A percentile compares a stretch with the other conserved stretches of the same genome.
These are phyloP conservation scores for Circaetus cinerascens DNA, from an alignment of 2,113 vertebrate species.

Conservation along the genomic window DNA sequence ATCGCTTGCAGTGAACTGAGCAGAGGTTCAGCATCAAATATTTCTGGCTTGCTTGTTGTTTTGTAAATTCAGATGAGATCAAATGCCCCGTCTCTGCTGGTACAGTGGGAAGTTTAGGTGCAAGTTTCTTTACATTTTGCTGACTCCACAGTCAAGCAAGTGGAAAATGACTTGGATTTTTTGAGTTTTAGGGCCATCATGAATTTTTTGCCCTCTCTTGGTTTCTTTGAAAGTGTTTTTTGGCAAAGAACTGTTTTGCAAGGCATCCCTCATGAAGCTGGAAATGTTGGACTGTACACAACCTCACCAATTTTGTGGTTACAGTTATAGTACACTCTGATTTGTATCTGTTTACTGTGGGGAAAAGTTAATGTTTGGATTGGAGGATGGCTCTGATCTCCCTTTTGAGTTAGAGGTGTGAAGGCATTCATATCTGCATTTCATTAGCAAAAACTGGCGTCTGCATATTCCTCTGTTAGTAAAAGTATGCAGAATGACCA, in stretches of 20 bases:
- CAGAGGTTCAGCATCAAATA: neutral
- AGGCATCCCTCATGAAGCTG: neutral
- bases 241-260: neutral
- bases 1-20: neutral
- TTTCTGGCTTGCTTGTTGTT: neutral
- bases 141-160: neutral
- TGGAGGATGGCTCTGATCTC: neutral
- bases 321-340: neutral
- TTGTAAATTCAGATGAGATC: neutral
- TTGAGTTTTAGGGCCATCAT: neutral
- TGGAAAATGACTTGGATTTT: neutral
- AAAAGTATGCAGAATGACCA: neutral
- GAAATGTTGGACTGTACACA: rapidly evolving
- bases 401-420: neutral
- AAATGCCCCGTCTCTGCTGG: neutral
- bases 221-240: neutral
- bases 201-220: neutral
- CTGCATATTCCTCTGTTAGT: neutral
- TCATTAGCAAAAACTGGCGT: rapidly evolving
- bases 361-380: neutral
- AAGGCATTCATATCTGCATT: neutral
- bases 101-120: neutral
- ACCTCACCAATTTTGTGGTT: neutral
- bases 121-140: neutral
- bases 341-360: neutral